Conservation (phyloP, 2,888 invertebrate species). For the Bruchidius siliquastri region DNA sequence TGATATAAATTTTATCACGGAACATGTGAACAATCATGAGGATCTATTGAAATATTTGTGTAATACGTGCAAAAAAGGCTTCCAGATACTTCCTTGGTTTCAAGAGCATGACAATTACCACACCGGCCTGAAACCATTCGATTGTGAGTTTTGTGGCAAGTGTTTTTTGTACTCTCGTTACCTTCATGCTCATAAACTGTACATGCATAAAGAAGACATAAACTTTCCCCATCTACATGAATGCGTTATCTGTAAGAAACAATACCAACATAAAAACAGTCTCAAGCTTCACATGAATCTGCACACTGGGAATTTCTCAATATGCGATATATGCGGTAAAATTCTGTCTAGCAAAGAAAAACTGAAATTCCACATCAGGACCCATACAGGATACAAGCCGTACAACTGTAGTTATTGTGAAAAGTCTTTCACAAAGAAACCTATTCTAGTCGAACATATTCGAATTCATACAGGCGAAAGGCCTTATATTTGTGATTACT, state of each 20-base stretch:
- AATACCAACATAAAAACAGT: constrained; percentile 45
- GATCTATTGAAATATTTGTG: constrained; percentile 51
- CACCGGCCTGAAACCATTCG: constrained; percentile 52
- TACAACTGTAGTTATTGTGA: constrained; percentile 42
- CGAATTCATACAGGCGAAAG: constrained; percentile 44
- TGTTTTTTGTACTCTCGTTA: constrained; percentile 47
- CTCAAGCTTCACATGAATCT: constrained; percentile 46
- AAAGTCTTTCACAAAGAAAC: constrained; percentile 44
- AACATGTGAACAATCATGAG: constrained; percentile 40
- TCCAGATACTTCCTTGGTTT: constrained; percentile 53
- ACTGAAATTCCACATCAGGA: constrained; percentile 46
- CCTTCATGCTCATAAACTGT: constrained; percentile 42
- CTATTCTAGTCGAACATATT: constrained; percentile 42
- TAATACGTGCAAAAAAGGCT: constrained; percentile 53
- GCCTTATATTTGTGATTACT: constrained; percentile 53
- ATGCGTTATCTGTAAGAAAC: constrained; percentile 45
- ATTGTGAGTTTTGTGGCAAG: constrained; percentile 53
- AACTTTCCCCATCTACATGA: constrained; percentile 38
- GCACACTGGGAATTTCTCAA: constrained; percentile 51
- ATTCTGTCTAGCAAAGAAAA: constrained; percentile 52
- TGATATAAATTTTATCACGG: constrained; percentile 38
- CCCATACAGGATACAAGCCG: constrained; percentile 43
- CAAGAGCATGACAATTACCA: constrained; percentile 57
- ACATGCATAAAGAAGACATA: constrained; percentile 39
- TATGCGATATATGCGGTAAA: constrained; percentile 60